phyloP scores from a whole-genome alignment of 2,797 vertebrate genomes.

The Chloroceryle inda region DNA sequence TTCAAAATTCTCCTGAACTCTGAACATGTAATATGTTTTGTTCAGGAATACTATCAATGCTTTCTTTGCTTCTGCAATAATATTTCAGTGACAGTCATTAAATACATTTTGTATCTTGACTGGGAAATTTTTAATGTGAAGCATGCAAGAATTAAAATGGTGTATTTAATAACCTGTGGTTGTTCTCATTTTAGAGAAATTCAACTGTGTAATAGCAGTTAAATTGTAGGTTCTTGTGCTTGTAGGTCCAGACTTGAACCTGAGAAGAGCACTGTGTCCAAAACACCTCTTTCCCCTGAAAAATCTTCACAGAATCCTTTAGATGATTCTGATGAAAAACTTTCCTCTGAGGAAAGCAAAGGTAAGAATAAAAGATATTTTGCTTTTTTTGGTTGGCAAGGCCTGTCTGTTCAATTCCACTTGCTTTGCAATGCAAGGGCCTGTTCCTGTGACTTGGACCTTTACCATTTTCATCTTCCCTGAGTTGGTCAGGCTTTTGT shows the following conservation, averaged over 20 bases:
- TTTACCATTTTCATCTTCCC: background rate
- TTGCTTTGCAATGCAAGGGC: background rate
- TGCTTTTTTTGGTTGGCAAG: background rate
- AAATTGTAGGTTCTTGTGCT: background rate
- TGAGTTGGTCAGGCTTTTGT: background rate
- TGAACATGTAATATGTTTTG: background rate
- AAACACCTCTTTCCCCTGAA: slow-evolving; percentile 50
- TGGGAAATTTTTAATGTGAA: background rate
- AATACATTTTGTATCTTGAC: background rate
- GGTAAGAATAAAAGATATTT: slow-evolving; percentile 72
- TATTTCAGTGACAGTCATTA: background rate
- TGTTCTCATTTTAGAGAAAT: background rate
- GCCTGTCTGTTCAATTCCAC: background rate
- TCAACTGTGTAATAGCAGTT: background rate
- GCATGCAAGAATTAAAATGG: background rate
- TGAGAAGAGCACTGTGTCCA: slow-evolving; percentile 81
- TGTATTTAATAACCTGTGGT: background rate
- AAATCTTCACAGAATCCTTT: slow-evolving; percentile 45
- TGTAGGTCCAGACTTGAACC: slow-evolving; percentile 91
- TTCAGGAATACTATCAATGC: background rate
- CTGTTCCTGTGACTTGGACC: background rate
- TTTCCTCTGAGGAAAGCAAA: slow-evolving; percentile 81
- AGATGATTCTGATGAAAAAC: slow-evolving; percentile 82
- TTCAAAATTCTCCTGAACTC: background rate
- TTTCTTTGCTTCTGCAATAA: background rate